These are phyloP conservation scores for Isoperla grammatica DNA, from an alignment of 2,888 invertebrate genomes.

Conservation along the genomic window DNA sequence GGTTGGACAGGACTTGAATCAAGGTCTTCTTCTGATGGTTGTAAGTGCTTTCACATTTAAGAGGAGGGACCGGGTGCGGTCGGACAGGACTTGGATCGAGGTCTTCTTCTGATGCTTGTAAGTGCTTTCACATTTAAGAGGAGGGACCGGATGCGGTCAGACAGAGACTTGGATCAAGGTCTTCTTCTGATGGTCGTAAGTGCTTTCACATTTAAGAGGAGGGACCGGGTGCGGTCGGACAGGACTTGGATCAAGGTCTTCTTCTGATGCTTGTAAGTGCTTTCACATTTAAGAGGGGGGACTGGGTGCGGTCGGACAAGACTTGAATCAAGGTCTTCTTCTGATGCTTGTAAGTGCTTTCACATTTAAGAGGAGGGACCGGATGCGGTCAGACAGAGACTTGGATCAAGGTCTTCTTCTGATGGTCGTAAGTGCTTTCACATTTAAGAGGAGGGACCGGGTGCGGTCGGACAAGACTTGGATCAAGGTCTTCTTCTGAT, in stretches of 20 bases:
- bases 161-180: too few species aligned
- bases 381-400: too few species aligned
- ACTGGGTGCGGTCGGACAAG: constrained; percentile 71
- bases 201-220: constrained; percentile 61
- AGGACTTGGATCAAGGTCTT: constrained; percentile 68
- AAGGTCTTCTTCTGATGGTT: constrained; percentile 44
- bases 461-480: constrained; percentile 69
- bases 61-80: constrained; percentile 74
- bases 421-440: too few species aligned
- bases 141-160: too few species aligned
- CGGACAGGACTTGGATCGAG: constrained; percentile 68
- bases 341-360: constrained; percentile 55
- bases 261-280: constrained; percentile 56
- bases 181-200: too few species aligned
- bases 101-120: constrained; percentile 61
- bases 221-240: constrained; percentile 76
- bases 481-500: constrained; percentile 65
- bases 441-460: constrained; percentile 72
- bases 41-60: too few species aligned
- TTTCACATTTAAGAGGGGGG: constrained; percentile 59
- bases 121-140: constrained; percentile 15
- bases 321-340: constrained; percentile 65
- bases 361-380: too few species aligned
- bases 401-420: too few species aligned
- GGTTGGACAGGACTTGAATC: constrained; percentile 70